These are phyloP conservation scores for Nephrotoma flavescens DNA, from an alignment of 2,888 invertebrate species.

Conservation along the genomic window DNA sequence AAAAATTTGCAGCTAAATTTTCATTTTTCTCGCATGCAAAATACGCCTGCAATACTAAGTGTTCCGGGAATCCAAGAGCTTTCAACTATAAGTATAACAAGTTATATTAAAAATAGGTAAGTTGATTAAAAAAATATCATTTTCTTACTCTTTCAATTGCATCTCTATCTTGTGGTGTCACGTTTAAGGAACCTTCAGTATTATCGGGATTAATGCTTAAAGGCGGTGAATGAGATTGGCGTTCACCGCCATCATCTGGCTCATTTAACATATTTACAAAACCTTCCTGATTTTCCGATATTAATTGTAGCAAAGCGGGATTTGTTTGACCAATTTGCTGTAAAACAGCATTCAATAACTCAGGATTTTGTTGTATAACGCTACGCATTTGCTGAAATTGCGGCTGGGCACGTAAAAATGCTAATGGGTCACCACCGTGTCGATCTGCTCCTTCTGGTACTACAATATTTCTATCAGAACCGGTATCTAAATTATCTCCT, in stretches of 20 bases:
- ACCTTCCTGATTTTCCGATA: conserved; percentile 84
- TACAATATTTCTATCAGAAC: background rate
- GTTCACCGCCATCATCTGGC: conserved; percentile 28
- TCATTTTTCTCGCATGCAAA: conserved; percentile 99
- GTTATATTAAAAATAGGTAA: background rate
- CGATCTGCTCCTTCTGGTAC: conserved; percentile 9
- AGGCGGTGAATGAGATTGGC: conserved; percentile 12
- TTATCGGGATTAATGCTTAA: conserved; percentile 25
- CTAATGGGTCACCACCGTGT: conserved; percentile 53
- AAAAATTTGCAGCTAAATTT: conserved; percentile 63
- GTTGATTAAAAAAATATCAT: background rate
- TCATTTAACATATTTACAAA: conserved; percentile 96
- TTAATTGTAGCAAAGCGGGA: conserved; percentile 83
- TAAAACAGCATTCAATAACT: conserved; percentile 78
- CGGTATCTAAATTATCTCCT: conserved; percentile 10
- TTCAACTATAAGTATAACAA: conserved; percentile 42
- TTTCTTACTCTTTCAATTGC: conserved; percentile 76
- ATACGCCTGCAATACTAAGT: conserved; percentile 93
- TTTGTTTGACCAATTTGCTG: conserved; percentile 92
- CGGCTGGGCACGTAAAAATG: conserved; percentile 81
- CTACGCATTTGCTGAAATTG: conserved; percentile 96
- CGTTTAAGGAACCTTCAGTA: conserved; percentile 47
- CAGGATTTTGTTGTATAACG: conserved; percentile 87
- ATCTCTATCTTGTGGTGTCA: conserved; percentile 88
- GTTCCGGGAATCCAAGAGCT: conserved; percentile 93